Evolutionary conservation across 2,797 vertebrate genomes (phyloP), one percentile per base, ranked within the genome.

Genomic region (Erpetoichthys calabaricus): DNA sequence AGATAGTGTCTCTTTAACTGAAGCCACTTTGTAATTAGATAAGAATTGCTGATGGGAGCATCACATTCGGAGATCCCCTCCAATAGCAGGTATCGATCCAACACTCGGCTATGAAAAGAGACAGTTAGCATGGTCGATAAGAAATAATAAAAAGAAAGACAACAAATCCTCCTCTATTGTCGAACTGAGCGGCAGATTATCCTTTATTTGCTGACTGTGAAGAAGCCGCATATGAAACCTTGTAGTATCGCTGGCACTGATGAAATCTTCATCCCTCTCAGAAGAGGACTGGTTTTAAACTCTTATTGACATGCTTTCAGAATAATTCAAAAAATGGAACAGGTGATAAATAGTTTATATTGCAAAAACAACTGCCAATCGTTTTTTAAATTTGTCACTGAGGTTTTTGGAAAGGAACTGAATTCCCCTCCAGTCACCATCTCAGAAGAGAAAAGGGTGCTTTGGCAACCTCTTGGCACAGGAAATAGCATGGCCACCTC

Each of bases 161-260:
- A 7, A n/a, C 47, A 67, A 72, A 80, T 79, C 76, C 75, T 59
- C 62, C 63, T 68, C 70, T 71, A 69, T 80, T 76, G 42, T 75
- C 71, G 68, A 74, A 67, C 62, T 75, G 72, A 74, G 66, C 67
- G 52, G 25, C 68, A 53, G 64, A 74, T 70, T 58, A 62, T 55
- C 60, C 68, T 77, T 74, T 79, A 82, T 82, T 79, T 76, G 74
- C 68, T 0, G 44, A 68, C 76, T 80, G 77, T 77, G 83, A 79
- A 68, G 65, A 71, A 78, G 77, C 77, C 76, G 73, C 65, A 8
- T 72, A 71, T 54, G 42, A 64, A 44, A 75, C 68, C 72, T 65
- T 72, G 62, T 60, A 65, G 66, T 51, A 6, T 65, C 62, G 67
- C 72, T 71, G 66, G 65, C 64, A 67, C 60, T 77, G 75, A 76